These are phyloP conservation scores for Hyperoplus lanceolatus DNA, from an alignment of 2,797 vertebrate species.

Conservation along the genomic window DNA sequence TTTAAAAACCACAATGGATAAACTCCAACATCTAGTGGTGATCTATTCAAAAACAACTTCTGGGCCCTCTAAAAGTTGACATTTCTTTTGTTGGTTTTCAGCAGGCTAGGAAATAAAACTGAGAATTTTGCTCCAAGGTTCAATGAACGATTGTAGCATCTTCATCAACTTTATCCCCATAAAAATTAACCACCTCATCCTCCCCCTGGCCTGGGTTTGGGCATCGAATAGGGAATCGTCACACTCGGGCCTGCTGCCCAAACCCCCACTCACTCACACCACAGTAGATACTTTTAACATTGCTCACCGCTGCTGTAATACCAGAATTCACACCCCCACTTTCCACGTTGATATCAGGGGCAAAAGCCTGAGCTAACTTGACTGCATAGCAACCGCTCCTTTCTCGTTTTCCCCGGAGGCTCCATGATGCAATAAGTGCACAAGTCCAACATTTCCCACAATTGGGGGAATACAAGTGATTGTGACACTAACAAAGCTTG, in stretches of 20 bases:
- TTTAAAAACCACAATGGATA: constrained; percentile 29
- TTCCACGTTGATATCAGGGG: constrained; percentile 53
- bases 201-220: constrained; percentile 18
- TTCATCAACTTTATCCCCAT: constrained; percentile 15
- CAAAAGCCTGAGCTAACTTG: constrained; percentile 46
- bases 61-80: constrained; percentile 5
- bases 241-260: constrained; percentile 25
- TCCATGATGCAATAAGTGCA: constrained; percentile 52
- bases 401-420: constrained; percentile 41
- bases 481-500: constrained; percentile 24
- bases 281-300: constrained; percentile 65
- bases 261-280: constrained; percentile 36
- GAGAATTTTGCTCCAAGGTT: neutral
- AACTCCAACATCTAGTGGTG: constrained; percentile 24
- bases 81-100: neutral
- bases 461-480: constrained; percentile 27
- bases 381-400: constrained; percentile 24
- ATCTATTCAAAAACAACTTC: constrained; percentile 27
- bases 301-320: constrained; percentile 71
- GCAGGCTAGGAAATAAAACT: neutral
- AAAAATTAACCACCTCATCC: constrained; percentile 25
- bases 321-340: constrained; percentile 65
- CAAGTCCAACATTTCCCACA: constrained; percentile 33
- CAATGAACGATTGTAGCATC: constrained; percentile 12
- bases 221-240: neutral